Conservation (phyloP, 2,113 vertebrate genomes). For the Corythornis cristatus region DNA sequence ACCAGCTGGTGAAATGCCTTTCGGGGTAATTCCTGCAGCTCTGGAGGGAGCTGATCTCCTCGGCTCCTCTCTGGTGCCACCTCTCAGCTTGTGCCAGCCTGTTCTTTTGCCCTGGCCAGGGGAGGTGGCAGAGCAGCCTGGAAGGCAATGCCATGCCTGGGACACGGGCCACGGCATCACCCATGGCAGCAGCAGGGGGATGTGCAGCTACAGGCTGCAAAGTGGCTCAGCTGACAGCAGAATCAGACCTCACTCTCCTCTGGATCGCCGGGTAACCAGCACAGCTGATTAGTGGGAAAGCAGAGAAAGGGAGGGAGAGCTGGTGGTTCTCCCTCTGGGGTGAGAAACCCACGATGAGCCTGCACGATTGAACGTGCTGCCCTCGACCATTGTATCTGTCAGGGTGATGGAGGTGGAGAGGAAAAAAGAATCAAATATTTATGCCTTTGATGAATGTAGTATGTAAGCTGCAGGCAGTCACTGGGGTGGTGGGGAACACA, state of each 20-base stretch:
- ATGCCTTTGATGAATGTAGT: not conserved
- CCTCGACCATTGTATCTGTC: fast-evolving
- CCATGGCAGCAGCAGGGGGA: not conserved
- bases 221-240: not conserved
- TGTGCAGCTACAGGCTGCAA: not conserved
- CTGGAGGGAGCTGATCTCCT: not conserved
- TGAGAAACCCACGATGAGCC: not conserved
- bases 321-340: not conserved
- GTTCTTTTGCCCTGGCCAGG: not conserved
- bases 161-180: fast-evolving
- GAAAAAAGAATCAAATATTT: not conserved
- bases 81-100: not conserved
- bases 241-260: not conserved
- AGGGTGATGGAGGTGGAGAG: not conserved
- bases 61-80: not conserved
- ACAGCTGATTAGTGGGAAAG: not conserved
- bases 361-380: not conserved
- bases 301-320: not conserved
- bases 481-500: not conserved
- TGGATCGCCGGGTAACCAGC: not conserved
- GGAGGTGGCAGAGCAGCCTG: not conserved
- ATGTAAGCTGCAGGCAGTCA: not conserved
- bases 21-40: conserved; percentile 29
- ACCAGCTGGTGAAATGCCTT: not conserved
- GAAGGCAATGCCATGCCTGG: not conserved